Evolutionary conservation across 2,888 invertebrate species (phyloP), one percentile per base, ranked within the genome.

Genomic region (Leptopilina syphax): DNA sequence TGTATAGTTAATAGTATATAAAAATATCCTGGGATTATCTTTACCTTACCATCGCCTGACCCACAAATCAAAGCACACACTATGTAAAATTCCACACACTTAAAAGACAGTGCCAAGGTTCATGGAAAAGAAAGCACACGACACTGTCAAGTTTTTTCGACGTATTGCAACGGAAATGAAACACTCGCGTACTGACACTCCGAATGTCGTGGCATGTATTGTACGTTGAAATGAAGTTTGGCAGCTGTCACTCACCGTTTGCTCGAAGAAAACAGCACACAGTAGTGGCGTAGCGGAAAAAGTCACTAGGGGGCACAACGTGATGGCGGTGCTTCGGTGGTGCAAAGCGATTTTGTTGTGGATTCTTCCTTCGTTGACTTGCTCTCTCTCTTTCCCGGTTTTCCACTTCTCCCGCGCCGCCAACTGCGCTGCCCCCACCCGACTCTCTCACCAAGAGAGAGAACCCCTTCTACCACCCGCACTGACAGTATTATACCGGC

Each of bases 321-420:
- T 85, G 85, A 87, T 86, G 87, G 86, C 85, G 87, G 85, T 83
- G 84, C 87, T 83, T 84, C 91, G 91, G 90, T 90, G 91, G 90
- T 91, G 91, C 91, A 90, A 90, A 90, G 89, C 91, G 91, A 92
- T 91, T 92, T 92, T 92, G 91, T 92, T 91, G 91, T 92, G 91
- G 89, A 91, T 90, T 90, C 87, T 90, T 91, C 91, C 91, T 86
- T 88, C 82, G 83, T 81, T 81, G 85, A 87, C 88, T 89, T 86
- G 87, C 85, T 88, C 85, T 84, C 86, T 88, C 87, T 88, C 50
- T 50, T 50, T 88, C 88, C 88, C 88, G 87, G 86, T 88, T 90
- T 90, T 89, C 90, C 89, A 89, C 90, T 90, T 91, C 90, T 90
- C 89, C 88, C 88, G 88, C 89, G 87, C 86, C 87, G 87, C 86